A percentile compares a stretch with the other conserved stretches of the same genome.
Conservation (phyloP, 2,113 vertebrate genomes). For the Setophaga petechia region DNA sequence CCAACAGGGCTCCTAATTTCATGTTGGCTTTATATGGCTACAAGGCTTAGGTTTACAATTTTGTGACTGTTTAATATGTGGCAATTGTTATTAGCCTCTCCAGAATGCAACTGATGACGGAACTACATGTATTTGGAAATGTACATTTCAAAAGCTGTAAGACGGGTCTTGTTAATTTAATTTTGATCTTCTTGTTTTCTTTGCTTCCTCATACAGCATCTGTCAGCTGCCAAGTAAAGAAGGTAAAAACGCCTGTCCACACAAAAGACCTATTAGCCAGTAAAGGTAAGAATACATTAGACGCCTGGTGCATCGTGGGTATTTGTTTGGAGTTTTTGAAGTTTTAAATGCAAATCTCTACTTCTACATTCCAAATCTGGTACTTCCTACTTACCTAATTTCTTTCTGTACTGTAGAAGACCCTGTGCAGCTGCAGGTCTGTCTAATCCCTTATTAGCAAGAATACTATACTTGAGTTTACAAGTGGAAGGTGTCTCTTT, state of each 20-base stretch:
- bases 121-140: background rate
- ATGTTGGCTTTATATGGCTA: background rate
- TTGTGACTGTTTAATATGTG: background rate
- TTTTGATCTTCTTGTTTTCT: background rate
- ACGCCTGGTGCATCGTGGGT: too few species aligned
- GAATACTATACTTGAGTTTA: background rate
- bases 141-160: background rate
- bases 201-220: constrained; percentile 75
- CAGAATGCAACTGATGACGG: background rate
- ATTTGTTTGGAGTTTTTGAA: background rate
- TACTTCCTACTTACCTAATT: background rate
- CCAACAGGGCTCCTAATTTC: background rate
- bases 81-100: background rate
- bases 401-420: background rate
- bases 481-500: background rate
- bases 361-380: background rate
- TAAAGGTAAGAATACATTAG: constrained; percentile 13
- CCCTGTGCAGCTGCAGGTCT: background rate
- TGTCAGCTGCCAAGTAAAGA: constrained; percentile 81
- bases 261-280: constrained; percentile 83
- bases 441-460: background rate
- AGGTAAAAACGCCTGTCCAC: constrained; percentile 65
- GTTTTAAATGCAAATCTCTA: background rate
- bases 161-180: background rate
- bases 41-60: background rate